A percentile compares a stretch with the other conserved stretches of the same genome.
phyloP scores from a whole-genome alignment of 2,797 vertebrate genomes.

The Carduelis carduelis region DNA sequence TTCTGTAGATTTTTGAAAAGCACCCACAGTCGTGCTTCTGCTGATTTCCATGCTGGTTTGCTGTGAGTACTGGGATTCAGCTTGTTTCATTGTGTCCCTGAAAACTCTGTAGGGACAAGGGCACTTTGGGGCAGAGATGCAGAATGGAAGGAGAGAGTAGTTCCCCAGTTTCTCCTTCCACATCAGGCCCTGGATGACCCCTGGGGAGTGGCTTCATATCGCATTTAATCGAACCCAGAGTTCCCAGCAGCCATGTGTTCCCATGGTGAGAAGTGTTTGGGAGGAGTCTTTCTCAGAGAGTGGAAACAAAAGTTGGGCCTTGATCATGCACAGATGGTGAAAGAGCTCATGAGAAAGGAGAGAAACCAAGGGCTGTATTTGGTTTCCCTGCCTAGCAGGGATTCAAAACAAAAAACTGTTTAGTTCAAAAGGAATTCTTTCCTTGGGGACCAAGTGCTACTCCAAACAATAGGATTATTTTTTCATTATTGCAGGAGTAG shows the following conservation, averaged over 20 bases:
- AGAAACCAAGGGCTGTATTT: neutral
- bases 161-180: neutral
- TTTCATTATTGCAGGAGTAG: neutral
- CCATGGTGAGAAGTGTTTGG: neutral
- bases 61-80: neutral
- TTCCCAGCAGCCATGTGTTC: neutral
- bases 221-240: neutral
- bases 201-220: neutral
- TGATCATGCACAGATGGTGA: neutral
- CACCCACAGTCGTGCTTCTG: neutral
- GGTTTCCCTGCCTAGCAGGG: slow-evolving; percentile 6
- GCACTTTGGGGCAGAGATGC: neutral
- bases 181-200: neutral
- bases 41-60: neutral
- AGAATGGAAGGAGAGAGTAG: neutral
- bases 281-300: neutral
- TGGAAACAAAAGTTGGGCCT: neutral
- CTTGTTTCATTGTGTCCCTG: neutral
- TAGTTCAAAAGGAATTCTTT: slow-evolving; percentile 3
- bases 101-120: neutral
- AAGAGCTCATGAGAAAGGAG: neutral
- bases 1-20: neutral
- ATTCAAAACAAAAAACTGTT: neutral
- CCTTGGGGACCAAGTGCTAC: neutral
- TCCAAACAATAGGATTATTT: slow-evolving; percentile 9